Base-by-base conservation (phyloP, 2,888 invertebrate genomes). In the Morpho helenor region DNA sequence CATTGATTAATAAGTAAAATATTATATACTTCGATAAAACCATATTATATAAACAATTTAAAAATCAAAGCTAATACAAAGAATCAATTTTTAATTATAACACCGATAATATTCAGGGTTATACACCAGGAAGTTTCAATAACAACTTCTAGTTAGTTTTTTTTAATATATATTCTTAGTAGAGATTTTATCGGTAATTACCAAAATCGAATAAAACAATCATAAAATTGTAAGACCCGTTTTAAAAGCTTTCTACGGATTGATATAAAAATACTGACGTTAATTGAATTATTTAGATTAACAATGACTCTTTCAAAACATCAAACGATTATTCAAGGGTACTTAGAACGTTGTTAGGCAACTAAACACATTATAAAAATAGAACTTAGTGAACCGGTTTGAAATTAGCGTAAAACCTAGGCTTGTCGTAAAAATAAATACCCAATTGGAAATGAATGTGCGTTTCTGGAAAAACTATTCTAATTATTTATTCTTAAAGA, bases 81-180 rank as follows among this genome's bases (percentile, higher is more conserved):
- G 8, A 43, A 43, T 8, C 43, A 43, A 9, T 9, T 43, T 43
- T 43, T 43, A 43, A 41, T 50, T 8, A 41, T 49, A 41, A 49
- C 40, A 10, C 10, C 10, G 49, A 40, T 22, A 31, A 8, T 42
- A 16, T 50, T 50, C 42, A 50, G 42, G 50, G 50, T 50, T 51
- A 23, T 10, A 43, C 16, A 50, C 23, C 51, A 51, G 51, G 43
- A 51, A 51, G 23, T 51, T 23, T 51, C 41, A 49, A 49, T 40
- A 49, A 8, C 49, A 31, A n/a, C n/a, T 43, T 6, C 43, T 7
- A 23, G 43, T n/a, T 44, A 5, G 31, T 52, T 31, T 41, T 52
- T 16, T 31, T 9, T 7, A 51, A 43, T 43, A 52, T 31, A 44
- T 31, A 42, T 50, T 22, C 7, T 50, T 42, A 50, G 31, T 31